Percentiles rank a stretch among this genome's conserved stretches.
These are phyloP conservation scores for Arctocebus calabarensis DNA, from an alignment of 2,797 vertebrate species.

Conservation along the genomic window DNA sequence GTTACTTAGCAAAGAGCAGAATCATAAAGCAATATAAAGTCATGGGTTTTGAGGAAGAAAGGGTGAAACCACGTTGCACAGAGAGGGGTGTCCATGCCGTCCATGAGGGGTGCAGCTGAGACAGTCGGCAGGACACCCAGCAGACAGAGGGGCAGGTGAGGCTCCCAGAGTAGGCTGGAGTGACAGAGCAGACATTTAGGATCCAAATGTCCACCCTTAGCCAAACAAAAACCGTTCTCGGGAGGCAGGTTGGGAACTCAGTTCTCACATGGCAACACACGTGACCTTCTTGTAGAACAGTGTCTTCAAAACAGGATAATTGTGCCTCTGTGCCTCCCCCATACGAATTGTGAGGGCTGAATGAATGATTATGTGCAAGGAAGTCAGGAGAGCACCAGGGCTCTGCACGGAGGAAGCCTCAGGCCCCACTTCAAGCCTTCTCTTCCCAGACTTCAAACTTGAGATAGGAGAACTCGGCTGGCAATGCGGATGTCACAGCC, in stretches of 20 bases:
- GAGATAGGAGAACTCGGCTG: not conserved
- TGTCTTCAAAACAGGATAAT: not conserved
- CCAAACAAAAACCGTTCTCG: fast-evolving
- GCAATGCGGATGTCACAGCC: not conserved
- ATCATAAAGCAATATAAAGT: fast-evolving
- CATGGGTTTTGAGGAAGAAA: not conserved
- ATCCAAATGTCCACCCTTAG: too few relatives aligned
- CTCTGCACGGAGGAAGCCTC: too few relatives aligned
- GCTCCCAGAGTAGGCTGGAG: too few relatives aligned
- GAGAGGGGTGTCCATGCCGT: fast-evolving
- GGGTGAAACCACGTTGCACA: fast-evolving
- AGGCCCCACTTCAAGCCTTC: not conserved
- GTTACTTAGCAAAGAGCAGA: not conserved
- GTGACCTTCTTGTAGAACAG: fast-evolving
- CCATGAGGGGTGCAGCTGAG: not conserved
- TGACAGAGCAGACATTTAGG: not conserved
- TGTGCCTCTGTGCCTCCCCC: fast-evolving
- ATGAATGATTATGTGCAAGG: fast-evolving
- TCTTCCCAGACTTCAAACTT: not conserved
- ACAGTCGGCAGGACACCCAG: fast-evolving
- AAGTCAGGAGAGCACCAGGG: too few relatives aligned
- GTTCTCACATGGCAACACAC: fast-evolving
- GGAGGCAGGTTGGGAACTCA: not conserved
- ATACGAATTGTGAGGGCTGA: fast-evolving
- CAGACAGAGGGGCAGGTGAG: fast-evolving